Base-by-base conservation (phyloP, 2,888 invertebrate species). In the Drosophila mettleri region DNA sequence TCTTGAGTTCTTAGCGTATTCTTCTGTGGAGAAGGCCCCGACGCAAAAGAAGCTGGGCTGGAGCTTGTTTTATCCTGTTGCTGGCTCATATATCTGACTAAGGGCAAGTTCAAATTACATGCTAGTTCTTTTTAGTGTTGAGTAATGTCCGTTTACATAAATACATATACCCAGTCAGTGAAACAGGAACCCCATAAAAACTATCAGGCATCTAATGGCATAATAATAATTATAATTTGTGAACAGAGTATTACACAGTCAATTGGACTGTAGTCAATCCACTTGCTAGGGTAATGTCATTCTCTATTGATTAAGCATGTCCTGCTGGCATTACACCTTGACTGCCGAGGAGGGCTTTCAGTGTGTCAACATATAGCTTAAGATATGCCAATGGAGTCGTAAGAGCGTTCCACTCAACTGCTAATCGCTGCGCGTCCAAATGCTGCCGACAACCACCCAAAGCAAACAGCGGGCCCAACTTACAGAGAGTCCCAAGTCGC, bases 401-500 rank as follows among this genome's bases (percentile, higher is more conserved):
- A 43, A 60, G 74, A 39, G 57, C 52, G 36, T 36, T 49, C 20
- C 34, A 51, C 53, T 57, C 29, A 49, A 52, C 49, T 29, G 74
- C 24, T 72, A 69, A 72, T 72, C 72, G 71, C 69, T 41, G 48
- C 53, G 36, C 29, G 61, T 14, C 48, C 33, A 36, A 60, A 38
- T 54, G n/a, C 46, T 34, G 24, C 39, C 29, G 45, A 18, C 45
- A 52, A 60, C 55, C 70, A 64, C 46, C 64, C 64, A 75, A 43
- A 59, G 36, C 75, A 73, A 73, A 73, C 72, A 73, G 9, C 46
- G 39, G 16, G 57, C 41, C 33, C 29, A 73, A 67, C 73, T 72
- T 71, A 59, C 60, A 73, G 34, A n/a, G 73, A 24, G 16, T 22
- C 36, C 29, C 33, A 18, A 45, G 46, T 71, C 31, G 33, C 29